Base-by-base conservation (phyloP, 2,113 vertebrate species). In the Elephas maximus region DNA sequence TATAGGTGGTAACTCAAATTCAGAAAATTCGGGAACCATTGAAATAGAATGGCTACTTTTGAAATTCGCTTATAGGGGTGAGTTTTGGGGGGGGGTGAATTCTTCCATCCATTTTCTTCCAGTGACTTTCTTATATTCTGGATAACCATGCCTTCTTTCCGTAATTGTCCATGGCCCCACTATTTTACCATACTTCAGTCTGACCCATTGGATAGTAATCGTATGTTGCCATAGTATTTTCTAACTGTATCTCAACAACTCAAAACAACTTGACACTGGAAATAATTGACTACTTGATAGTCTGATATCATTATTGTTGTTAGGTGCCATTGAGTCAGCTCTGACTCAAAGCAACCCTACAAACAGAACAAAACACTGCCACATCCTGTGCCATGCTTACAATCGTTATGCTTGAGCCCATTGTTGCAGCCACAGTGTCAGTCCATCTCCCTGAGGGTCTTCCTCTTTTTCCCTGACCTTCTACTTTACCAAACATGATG, bases 21-120 rank as follows among this genome's bases (percentile, higher is more conserved):
- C 62, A 63, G 37, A 93, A 89, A 79, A 11, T 45, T 90, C 17
- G 94, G 91, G 86, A 74, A 45, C 33, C n/a, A 24, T 41, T 65
- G 62, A 93, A 77, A 79, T n/a, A 62, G 18, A 69, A 2, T 5
- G 11, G 63, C 33, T 63, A 37, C 3, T 65, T 91, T 69, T 80
- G 8, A 71, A 82, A 80, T 94, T 76, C 89, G 11, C 65, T 37
- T 26, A 30, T 77, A 45, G 18, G 4, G 2, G 3, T 88, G 28
- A 41, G 23, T 60, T 93, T 93, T 53, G 48, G 73, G 23, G 23
- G 18, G 20, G 20, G 4, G 83, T 73, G 79, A 67, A 65, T 18
- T 8, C 71, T 86, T 85, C 7, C 2, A 57, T 65, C 45, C 7
- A 76, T 95, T 86, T 92, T 24, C 84, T 94, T 88, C 28, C 11